Base-by-base conservation (phyloP, 1,140 invertebrate genomes). In the Trypoxylus dichotomus region DNA sequence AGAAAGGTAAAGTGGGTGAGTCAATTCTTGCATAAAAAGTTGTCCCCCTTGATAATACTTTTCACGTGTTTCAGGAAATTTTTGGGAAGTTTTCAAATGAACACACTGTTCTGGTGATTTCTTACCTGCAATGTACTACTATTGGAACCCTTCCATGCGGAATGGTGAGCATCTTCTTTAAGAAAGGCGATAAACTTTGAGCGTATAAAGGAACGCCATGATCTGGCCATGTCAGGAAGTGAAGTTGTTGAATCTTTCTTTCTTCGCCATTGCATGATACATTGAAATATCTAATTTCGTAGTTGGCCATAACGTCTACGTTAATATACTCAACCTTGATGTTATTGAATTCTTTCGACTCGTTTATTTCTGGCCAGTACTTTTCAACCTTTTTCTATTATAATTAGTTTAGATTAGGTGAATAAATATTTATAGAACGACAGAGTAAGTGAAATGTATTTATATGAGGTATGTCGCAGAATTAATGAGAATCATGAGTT, bases 141-240 rank as follows among this genome's bases (percentile, higher is more conserved):
- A 90, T 86, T 8, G 84, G 84, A 1, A 88, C 84, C 47, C 86
- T 87, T 71, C 86, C 86, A 75, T 86, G 85, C 24, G 80, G 81
- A 75, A 89, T 86, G 75, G 88, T 86, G 27, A 89, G 87, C 25
- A 91, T 87, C 79, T 88, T 88, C 82, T 88, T 87, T 29, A 89
- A 87, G 77, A 92, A 91, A 68, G 88, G 87, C 1, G 91, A 88
- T 82, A 91, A 86, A 43, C 87, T 84, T 80, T 88, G 88, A 71
- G 89, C 88, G 84, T 90, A 89, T 1, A 88, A 86, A 27, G 91
- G 91, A 47, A 88, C 87, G 79, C 90, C 90, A 78, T 91, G 91
- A 85, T 92, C 91, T 2, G 91, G 90, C 91, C 91, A 92, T 43
- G 90, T 88, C 80, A 88, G 89, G 75, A 91, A 92, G 80, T 90